Evolutionary conservation across 2,113 vertebrate genomes (phyloP).

Genomic region (Eonycteris spelaea): DNA sequence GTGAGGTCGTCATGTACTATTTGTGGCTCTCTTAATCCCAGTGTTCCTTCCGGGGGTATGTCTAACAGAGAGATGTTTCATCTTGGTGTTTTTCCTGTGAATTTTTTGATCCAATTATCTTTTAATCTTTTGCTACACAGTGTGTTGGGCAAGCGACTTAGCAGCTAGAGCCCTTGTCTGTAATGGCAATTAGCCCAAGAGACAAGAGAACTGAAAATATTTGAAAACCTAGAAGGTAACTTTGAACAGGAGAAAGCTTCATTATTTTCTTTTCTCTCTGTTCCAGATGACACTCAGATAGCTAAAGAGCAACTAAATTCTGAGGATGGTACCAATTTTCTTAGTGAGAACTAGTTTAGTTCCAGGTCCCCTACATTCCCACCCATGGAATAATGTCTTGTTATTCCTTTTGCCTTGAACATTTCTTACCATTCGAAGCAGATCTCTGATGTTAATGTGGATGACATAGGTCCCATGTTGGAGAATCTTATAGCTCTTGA

Average conservation of each 20-base stretch:
- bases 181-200: neutral
- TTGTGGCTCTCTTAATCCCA: slow-evolving; percentile 60
- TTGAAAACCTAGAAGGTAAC: neutral
- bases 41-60: slow-evolving; percentile 9
- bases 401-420: neutral
- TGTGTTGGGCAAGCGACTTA: neutral
- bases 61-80: slow-evolving; percentile 35
- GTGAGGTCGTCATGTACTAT: slow-evolving; percentile 37
- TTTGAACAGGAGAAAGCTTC: neutral
- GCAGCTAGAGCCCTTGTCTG: neutral
- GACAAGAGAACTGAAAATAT: slow-evolving; percentile 22
- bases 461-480: neutral
- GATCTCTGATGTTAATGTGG: neutral
- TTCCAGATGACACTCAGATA: neutral
- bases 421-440: neutral
- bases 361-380: neutral
- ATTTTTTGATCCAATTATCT: slow-evolving; percentile 53
- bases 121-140: slow-evolving; percentile 34
- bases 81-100: slow-evolving; percentile 54
- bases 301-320: slow-evolving; percentile 26
- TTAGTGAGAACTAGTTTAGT: slow-evolving; percentile 11
- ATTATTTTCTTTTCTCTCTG: neutral
- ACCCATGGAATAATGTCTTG: neutral
- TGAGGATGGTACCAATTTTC: neutral
- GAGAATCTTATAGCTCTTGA: neutral